Evolutionary conservation across 2,797 vertebrate species (phyloP), one percentile per base, ranked within the genome.

Genomic region (Clarias platycephalus): DNA sequence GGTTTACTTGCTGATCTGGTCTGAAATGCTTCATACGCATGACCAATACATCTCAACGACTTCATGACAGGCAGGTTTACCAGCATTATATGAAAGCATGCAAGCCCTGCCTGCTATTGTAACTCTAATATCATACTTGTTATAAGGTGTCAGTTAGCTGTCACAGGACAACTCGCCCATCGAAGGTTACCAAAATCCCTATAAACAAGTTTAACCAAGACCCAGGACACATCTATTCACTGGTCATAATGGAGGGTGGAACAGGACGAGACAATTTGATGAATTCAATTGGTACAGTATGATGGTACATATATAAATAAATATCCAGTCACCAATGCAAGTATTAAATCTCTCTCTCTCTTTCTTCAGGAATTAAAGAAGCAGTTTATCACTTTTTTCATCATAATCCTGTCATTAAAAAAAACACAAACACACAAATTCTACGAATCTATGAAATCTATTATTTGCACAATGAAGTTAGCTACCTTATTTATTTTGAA

Each of bases 71-170:
- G 57, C 24, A 18, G 28, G 84, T 81, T 74, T 57, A 44, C 53
- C 78, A 55, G 58, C 67, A 55, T 77, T 80, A 80, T 64, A 31
- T 8, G 4, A 16, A 49, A 44, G 44, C 62, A 70, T 81, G n/a
- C 71, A 60, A 49, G 31, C 55, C 49, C n/a, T 10, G 40, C 57
- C 68, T 15, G 2, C 55, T 72, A 74, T 71, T 82, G 81, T 82
- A 28, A 28, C 24, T 74, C 55, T 82, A n/a, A 82, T 49, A 70
- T 68, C 64, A 67, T 4, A 15, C 13, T 28, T 80, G 60, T 49
- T 16, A 22, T 34, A 13, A 37, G 28, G 28, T 10, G 18, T 77
- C 74, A 77, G 20, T 58, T 60, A 34, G 31, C 20, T 76, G 22
- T 63, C 34, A 44, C 34, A 44, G 12, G 10, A 60, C 28, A 77